Evolutionary conservation across 2,888 invertebrate species (phyloP), one percentile per base, ranked within the genome.

Genomic region (Sarcophaga caerulescens): DNA sequence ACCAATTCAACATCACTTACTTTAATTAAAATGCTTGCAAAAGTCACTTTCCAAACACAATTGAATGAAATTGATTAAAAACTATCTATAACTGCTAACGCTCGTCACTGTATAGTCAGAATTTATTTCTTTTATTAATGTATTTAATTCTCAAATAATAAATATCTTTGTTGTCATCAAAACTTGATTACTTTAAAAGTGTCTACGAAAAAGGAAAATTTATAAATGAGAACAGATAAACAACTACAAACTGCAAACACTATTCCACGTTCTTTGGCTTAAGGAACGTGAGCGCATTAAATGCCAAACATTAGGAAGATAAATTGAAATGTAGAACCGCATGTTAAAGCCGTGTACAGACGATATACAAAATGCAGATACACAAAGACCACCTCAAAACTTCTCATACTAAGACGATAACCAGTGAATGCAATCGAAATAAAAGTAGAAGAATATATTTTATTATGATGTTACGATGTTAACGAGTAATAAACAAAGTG

Each of bases 201-300:
- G 12, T 47, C 6, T 1, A 47, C 4, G 12, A 44, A 65, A 59
- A 76, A 57, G 19, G 63, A 77, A 66, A 75, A 35, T 35, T 35
- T 35, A 1, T 10, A 8, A 35, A 35, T 8, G 35, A 35, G 10
- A 35, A 8, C 10, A 35, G 10, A 35, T 35, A 35, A 35, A 35
- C 35, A 35, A 10, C 35, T 35, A 35, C 8, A 35, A 35, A 35
- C 10, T 35, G 6, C 6, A 35, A 8, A 35, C 75, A 66, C 35
- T 74, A 69, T 75, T 83, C 74, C 83, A 84, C 85, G 85, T 85
- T 83, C 10, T 85, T 80, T 19, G 59, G n/a, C 10, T 35, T 66
- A 8, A 52, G 65, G 68, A 65, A 86, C 83, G 83, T 84, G 81
- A 78, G 77, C 75, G 84, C 86, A 84, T 86, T 86, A 84, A 81